Percentiles rank a stretch among this genome's conserved stretches.
These are phyloP conservation scores for Tortricodes alternella DNA, from an alignment of 2,888 invertebrate genomes.

Conservation along the genomic window DNA sequence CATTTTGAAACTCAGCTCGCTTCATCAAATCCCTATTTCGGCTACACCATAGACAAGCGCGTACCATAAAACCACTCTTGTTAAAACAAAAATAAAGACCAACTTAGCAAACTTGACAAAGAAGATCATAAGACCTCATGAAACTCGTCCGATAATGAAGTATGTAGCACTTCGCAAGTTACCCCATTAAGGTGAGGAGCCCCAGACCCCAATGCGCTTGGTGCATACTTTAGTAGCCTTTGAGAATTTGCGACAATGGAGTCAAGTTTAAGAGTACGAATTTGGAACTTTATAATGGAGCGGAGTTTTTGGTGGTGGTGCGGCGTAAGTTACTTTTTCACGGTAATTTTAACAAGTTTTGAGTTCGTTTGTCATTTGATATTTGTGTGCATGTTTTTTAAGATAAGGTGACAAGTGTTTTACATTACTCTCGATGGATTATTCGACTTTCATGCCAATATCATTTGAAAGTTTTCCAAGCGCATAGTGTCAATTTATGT, in stretches of 20 bases:
- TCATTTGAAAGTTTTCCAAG: too few species aligned
- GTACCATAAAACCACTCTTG: not conserved
- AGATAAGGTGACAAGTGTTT: too few species aligned
- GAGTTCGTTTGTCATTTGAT: too few species aligned
- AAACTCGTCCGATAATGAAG: constrained; percentile 18
- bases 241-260: not conserved
- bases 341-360: not conserved
- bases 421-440: too few species aligned
- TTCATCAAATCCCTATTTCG: too few species aligned
- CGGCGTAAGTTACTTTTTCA: not conserved
- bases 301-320: not conserved
- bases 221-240: constrained; percentile 30
- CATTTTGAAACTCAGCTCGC: too few species aligned
- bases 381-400: too few species aligned
- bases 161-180: constrained; percentile 11
- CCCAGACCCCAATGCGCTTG: constrained; percentile 14
- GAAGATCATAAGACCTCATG: constrained; percentile 17
- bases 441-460: too few species aligned
- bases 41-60: too few species aligned
- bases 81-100: not conserved
- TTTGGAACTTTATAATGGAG: constrained; percentile 11
- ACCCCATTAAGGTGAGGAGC: constrained; percentile 23
- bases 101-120: constrained; percentile 12
- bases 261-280: not conserved
- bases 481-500: too few species aligned